These are phyloP conservation scores for Athetis lepigone DNA, from an alignment of 2,888 invertebrate species.

Conservation along the genomic window DNA sequence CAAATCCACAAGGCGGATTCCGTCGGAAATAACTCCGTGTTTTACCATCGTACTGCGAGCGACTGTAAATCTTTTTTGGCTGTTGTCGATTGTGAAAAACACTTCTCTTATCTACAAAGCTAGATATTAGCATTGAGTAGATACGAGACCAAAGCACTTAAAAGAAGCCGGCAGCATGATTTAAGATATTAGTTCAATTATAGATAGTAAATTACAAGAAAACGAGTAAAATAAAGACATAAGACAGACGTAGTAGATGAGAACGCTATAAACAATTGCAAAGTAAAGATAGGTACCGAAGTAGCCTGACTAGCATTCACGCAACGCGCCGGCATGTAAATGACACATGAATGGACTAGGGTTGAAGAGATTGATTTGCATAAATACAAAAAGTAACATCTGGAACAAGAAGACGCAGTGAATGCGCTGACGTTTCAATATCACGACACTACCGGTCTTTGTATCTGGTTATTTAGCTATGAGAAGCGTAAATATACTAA, in stretches of 20 bases:
- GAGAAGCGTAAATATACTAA: slow-evolving; percentile 26
- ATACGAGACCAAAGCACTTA: slow-evolving; percentile 70
- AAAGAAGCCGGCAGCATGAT: slow-evolving; percentile 60
- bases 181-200: slow-evolving; percentile 67
- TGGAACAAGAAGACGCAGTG: slow-evolving; percentile 50
- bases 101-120: slow-evolving; percentile 73
- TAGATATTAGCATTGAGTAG: slow-evolving; percentile 67
- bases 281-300: slow-evolving; percentile 32
- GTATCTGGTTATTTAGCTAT: slow-evolving; percentile 25
- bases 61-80: slow-evolving; percentile 84
- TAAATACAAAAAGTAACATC: slow-evolving; percentile 61
- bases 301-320: slow-evolving; percentile 40
- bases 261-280: slow-evolving; percentile 47
- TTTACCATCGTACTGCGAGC: slow-evolving; percentile 78
- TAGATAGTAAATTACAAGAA: slow-evolving; percentile 57
- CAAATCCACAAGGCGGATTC: slow-evolving; percentile 87
- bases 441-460: slow-evolving; percentile 37
- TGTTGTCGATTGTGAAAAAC: slow-evolving; percentile 83
- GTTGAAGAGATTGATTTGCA: slow-evolving; percentile 63
- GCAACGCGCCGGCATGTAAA: slow-evolving; percentile 55
- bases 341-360: slow-evolving; percentile 70
- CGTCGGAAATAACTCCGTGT: slow-evolving; percentile 86
- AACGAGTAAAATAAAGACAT: slow-evolving; percentile 61
- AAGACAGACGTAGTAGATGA: slow-evolving; percentile 60
- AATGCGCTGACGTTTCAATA: slow-evolving; percentile 47